Conservation (phyloP, 2,888 invertebrate genomes). For the Spodoptera picta region DNA sequence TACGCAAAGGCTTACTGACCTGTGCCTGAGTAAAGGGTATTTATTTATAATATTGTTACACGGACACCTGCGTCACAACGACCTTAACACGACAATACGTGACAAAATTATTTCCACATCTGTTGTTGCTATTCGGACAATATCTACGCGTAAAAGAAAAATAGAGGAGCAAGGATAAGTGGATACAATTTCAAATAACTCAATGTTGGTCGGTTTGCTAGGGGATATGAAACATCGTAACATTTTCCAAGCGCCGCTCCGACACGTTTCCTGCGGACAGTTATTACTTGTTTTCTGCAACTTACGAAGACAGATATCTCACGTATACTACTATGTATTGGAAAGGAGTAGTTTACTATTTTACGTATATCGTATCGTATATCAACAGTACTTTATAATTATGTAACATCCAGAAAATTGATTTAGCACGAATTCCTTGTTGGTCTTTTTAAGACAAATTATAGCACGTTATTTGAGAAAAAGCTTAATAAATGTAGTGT, state of each 20-base stretch:
- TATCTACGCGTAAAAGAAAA: slow-evolving; percentile 22
- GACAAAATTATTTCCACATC: slow-evolving; percentile 23
- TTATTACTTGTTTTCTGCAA: slow-evolving; percentile 49
- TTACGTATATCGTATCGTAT: too few relatives aligned
- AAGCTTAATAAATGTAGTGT: slow-evolving; percentile 59
- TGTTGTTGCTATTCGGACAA: slow-evolving; percentile 16
- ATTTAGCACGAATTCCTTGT: too few relatives aligned
- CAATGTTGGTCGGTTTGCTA: slow-evolving; percentile 21
- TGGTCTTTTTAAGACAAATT: not conserved
- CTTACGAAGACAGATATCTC: slow-evolving; percentile 29
- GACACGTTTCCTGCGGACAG: slow-evolving; percentile 33
- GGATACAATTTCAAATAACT: slow-evolving; percentile 43
- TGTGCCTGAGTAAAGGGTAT: slow-evolving; percentile 31
- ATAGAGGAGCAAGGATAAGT: slow-evolving; percentile 24
- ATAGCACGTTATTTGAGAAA: slow-evolving; percentile 30
- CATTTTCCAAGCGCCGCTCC: slow-evolving; percentile 35
- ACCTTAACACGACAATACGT: slow-evolving; percentile 12
- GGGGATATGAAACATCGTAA: slow-evolving; percentile 45
- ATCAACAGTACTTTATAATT: too few relatives aligned
- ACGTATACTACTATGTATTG: slow-evolving; percentile 7
- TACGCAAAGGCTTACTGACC: slow-evolving; percentile 42
- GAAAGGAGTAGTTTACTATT: slow-evolving; percentile 1
- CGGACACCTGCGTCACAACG: slow-evolving; percentile 18
- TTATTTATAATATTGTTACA: slow-evolving; percentile 27
- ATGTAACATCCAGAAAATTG: too few relatives aligned